phyloP scores from a whole-genome alignment of 2,888 invertebrate species.

The Actias luna region DNA sequence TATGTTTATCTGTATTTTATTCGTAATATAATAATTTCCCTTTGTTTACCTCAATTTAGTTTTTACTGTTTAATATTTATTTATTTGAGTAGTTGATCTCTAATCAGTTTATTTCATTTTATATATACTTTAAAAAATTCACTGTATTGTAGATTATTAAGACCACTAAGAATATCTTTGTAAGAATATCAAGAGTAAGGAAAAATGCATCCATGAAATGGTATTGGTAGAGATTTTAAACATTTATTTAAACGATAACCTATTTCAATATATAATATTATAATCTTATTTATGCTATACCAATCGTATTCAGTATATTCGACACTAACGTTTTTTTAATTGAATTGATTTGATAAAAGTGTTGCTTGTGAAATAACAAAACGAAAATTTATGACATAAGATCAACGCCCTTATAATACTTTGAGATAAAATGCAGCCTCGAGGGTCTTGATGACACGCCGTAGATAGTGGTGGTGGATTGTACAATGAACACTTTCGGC shows the following conservation, averaged over 20 bases:
- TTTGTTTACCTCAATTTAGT: background rate
- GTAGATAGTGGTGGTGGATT: conserved; percentile 19
- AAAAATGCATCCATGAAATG: no score
- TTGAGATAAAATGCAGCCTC: conserved; percentile 28
- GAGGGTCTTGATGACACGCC: conserved; percentile 22
- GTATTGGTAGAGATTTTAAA: no score
- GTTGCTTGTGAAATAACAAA: background rate
- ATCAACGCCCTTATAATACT: conserved; percentile 29
- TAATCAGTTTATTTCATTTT: no score
- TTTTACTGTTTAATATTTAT: background rate
- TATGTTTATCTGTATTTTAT: background rate
- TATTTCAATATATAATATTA: no score
- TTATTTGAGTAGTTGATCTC: no score
- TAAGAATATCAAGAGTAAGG: no score
- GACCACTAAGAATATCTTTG: no score
- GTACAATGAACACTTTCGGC: conserved; percentile 12
- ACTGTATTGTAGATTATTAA: no score
- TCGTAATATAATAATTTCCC: background rate
- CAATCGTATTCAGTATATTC: background rate
- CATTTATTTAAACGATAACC: no score
- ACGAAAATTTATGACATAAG: conserved; percentile 14
- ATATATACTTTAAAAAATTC: no score
- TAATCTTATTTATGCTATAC: no score
- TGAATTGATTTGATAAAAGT: background rate
- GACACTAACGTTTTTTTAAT: background rate